A percentile compares a stretch with the other conserved stretches of the same genome.
Conservation (phyloP, 2,113 vertebrate species). For the Euleptes europaea region DNA sequence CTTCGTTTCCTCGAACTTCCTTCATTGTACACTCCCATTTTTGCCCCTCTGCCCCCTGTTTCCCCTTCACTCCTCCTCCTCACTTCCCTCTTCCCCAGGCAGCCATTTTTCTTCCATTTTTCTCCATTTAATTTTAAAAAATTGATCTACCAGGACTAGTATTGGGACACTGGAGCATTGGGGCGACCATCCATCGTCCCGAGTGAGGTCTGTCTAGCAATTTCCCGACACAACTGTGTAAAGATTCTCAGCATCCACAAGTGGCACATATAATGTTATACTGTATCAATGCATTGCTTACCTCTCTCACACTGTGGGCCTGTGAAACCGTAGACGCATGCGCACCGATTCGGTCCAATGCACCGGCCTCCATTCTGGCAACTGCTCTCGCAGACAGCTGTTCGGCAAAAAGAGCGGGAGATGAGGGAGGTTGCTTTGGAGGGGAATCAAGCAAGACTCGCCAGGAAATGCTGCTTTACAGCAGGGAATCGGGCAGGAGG, state of each 20-base stretch:
- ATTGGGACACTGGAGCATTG: no score
- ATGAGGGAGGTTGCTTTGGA: not conserved
- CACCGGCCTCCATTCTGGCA: conserved; percentile 96
- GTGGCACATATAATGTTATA: not conserved
- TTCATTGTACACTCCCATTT: no score
- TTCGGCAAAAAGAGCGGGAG: conserved; percentile 5
- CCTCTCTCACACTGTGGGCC: conserved; percentile 97
- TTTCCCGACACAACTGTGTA: no score
- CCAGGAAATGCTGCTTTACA: not conserved
- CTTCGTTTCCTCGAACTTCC: no score
- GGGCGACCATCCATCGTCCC: no score
- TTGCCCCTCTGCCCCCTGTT: no score
- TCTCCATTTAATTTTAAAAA: no score
- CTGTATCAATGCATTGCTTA: conserved; percentile 49
- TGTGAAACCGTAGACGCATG: conserved; percentile 96
- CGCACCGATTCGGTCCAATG: conserved; percentile 95
- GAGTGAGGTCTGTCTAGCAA: no score
- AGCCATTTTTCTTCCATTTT: no score
- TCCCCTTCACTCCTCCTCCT: no score
- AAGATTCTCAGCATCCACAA: not conserved
- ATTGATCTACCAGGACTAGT: no score
- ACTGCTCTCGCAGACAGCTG: conserved; percentile 93
- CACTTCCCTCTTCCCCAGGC: no score
- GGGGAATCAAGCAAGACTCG: not conserved
- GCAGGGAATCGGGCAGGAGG: rapidly evolving